Conservation (phyloP, 2,888 invertebrate genomes). For the Oscheius sp. region DNA sequence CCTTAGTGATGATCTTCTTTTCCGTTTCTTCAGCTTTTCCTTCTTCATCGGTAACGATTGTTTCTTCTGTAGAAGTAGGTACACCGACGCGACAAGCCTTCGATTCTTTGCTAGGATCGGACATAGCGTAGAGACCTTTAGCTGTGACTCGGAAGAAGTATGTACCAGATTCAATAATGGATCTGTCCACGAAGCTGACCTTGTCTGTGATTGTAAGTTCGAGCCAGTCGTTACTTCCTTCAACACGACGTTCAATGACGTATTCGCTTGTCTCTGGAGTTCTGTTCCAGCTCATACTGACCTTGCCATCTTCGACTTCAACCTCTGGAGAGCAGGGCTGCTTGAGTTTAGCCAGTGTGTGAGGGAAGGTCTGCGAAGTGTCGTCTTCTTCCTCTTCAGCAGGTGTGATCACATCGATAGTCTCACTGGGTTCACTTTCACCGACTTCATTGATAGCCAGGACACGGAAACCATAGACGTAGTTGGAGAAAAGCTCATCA, state of each 20-base stretch:
- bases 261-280: slow-evolving; percentile 56
- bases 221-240: slow-evolving; percentile 62
- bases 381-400: slow-evolving; percentile 49
- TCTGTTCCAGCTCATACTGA: slow-evolving; percentile 54
- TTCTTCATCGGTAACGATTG: slow-evolving; percentile 29
- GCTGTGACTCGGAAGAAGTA: slow-evolving; percentile 64
- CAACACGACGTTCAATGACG: slow-evolving; percentile 47
- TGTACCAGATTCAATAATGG: slow-evolving; percentile 59
- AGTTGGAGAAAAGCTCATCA: slow-evolving; percentile 62
- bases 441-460: slow-evolving; percentile 68
- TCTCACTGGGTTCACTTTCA: slow-evolving; percentile 59
- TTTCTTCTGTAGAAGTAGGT: slow-evolving; percentile 6
- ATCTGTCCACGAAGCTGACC: slow-evolving; percentile 62
- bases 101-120: slow-evolving; percentile 49
- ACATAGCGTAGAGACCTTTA: slow-evolving; percentile 51
- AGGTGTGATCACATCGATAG: slow-evolving; percentile 62
- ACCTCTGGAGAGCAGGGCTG: slow-evolving; percentile 48
- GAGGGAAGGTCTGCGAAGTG: slow-evolving; percentile 44
- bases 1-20: slow-evolving; percentile 39
- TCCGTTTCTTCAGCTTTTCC: slow-evolving; percentile 15
- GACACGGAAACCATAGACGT: slow-evolving; percentile 66
- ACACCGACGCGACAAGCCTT: slow-evolving; percentile 33
- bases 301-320: slow-evolving; percentile 52
- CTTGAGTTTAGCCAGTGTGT: slow-evolving; percentile 51
- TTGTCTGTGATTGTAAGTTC: slow-evolving; percentile 66